Evolutionary conservation across 2,113 vertebrate species (phyloP).

Genomic region (Cavia porcellus): DNA sequence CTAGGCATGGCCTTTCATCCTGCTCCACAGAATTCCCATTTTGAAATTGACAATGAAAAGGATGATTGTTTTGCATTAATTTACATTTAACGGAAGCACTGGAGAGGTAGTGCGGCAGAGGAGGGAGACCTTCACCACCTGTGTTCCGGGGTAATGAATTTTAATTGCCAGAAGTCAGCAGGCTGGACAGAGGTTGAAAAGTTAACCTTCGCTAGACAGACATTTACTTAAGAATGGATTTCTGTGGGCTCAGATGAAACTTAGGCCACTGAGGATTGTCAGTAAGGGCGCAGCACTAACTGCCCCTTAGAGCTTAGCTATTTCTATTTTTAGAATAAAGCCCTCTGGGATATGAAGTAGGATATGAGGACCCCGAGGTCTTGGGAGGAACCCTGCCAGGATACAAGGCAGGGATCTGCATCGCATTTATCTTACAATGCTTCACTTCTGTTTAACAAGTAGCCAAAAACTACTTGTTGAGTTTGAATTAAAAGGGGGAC

Average conservation of each 20-base stretch:
- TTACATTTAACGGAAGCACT: not conserved
- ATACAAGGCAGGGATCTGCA: not conserved
- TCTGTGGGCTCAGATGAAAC: not conserved
- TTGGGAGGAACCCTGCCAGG: not conserved
- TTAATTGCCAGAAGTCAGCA: not conserved
- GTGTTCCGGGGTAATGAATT: not conserved
- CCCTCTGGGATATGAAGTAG: not conserved
- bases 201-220: constrained; percentile 38
- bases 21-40: constrained; percentile 41
- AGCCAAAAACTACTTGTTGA: constrained; percentile 29
- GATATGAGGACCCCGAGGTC: not conserved
- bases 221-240: constrained; percentile 47
- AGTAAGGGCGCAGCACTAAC: not conserved
- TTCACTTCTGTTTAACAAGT: constrained; percentile 3
- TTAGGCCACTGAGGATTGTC: constrained; percentile 13
- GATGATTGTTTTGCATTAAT: constrained; percentile 42
- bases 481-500: not conserved
- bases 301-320: not conserved
- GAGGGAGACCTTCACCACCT: not conserved
- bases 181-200: not conserved
- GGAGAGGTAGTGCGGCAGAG: not conserved
- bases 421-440: not conserved
- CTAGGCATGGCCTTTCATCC: constrained; percentile 15
- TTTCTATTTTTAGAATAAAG: constrained; percentile 41
- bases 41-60: constrained; percentile 40